These are phyloP conservation scores for Ornithorhynchus anatinus DNA, from an alignment of 2,113 vertebrate species.

Conservation along the genomic window DNA sequence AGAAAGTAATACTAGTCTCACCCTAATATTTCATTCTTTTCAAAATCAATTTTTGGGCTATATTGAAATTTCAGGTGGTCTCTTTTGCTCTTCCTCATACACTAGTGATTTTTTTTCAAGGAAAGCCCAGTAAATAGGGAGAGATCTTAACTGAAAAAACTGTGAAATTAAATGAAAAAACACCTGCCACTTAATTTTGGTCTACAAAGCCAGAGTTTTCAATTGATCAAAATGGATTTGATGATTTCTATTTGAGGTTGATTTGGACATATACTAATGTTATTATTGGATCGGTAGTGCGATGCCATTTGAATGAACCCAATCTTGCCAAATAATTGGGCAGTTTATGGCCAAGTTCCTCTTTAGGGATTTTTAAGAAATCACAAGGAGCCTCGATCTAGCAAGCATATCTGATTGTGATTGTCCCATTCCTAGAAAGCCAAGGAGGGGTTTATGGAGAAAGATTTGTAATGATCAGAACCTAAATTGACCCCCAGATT, in stretches of 20 bases:
- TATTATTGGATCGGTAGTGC: background rate
- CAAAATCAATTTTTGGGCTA: too few species aligned
- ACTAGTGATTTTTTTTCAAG: too few species aligned
- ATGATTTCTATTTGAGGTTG: background rate
- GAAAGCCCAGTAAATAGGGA: too few species aligned
- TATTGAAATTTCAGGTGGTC: too few species aligned
- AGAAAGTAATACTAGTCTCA: too few species aligned
- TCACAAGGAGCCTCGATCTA: background rate
- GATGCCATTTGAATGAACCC: background rate
- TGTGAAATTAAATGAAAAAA: background rate
- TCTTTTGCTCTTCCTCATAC: too few species aligned
- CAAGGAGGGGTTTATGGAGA: too few species aligned
- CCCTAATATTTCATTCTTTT: too few species aligned
- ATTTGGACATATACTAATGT: background rate
- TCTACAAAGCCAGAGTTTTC: background rate
- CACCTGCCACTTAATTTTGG: background rate
- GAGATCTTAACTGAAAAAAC: too few species aligned
- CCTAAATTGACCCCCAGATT: constrained; percentile 24
- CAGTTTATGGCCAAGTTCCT: too few species aligned
- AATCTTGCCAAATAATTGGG: background rate
- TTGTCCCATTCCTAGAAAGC: background rate
- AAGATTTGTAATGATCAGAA: constrained; percentile 47
- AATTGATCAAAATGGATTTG: background rate
- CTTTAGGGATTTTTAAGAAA: too few species aligned
- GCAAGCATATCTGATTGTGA: background rate